Percentiles rank a stretch among this genome's conserved stretches.
Evolutionary conservation across 2,797 vertebrate species (phyloP).

Genomic region (Chelidonichthys spinosus): DNA sequence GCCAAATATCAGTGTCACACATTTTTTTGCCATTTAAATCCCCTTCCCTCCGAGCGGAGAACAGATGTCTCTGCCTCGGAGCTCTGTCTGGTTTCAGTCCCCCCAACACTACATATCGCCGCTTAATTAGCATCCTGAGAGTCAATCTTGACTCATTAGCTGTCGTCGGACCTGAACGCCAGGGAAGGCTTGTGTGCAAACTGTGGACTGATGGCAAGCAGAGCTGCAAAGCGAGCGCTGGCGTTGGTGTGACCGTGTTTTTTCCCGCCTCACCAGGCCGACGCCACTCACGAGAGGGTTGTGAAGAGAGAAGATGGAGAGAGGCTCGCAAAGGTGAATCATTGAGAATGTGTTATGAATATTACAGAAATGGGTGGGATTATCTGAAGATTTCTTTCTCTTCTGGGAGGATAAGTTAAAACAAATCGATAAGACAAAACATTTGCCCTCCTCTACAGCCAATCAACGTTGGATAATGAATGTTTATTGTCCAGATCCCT

Average conservation of each 20-base stretch:
- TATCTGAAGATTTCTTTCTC: constrained; percentile 13
- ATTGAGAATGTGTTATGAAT: constrained; percentile 1
- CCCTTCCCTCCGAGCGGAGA: constrained; percentile 31
- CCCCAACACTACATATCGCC: constrained; percentile 28
- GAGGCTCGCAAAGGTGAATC: constrained; percentile 90
- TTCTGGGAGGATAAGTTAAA: constrained; percentile 18
- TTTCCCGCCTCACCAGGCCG: constrained; percentile 82
- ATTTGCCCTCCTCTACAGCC: constrained; percentile 9
- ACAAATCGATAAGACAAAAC: constrained; percentile 4
- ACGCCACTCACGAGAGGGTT: constrained; percentile 90
- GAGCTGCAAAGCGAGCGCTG: background rate
- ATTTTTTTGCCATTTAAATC: constrained; percentile 35
- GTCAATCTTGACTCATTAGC: constrained; percentile 49
- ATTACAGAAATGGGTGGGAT: constrained; percentile 15
- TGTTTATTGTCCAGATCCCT: constrained; percentile 20
- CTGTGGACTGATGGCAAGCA: constrained; percentile 30
- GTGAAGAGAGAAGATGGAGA: constrained; percentile 95
- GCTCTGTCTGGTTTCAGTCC: constrained; percentile 31
- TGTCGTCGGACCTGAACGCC: constrained; percentile 38
- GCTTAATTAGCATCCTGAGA: constrained; percentile 49
- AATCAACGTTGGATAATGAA: constrained; percentile 12
- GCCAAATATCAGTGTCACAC: constrained; percentile 27
- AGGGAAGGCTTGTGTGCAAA: constrained; percentile 27
- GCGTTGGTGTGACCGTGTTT: constrained; percentile 31
- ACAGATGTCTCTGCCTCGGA: constrained; percentile 57